Base-by-base conservation (phyloP, 2,888 invertebrate genomes). In the Torymus tubicola region DNA sequence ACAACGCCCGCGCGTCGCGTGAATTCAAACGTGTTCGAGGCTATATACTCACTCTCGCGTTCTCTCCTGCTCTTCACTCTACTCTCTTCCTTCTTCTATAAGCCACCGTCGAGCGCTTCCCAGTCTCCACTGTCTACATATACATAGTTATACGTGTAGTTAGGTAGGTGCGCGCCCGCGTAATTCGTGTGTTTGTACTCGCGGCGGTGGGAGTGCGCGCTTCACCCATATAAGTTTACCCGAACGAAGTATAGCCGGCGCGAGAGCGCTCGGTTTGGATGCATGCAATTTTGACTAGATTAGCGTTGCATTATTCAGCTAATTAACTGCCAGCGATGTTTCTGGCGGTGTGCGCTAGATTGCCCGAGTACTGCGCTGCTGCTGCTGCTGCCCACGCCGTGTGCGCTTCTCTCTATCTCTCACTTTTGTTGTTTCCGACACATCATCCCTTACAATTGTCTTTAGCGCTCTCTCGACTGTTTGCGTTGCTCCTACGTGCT, bases 251-350 rank as follows among this genome's bases (percentile, higher is more conserved):
- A 86, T 86, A 86, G 84, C 85, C 82, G 42, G 42, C 42, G 42
- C 42, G 42, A 5, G 42, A 8, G 68, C 74, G 64, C n/a, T 55
- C 57, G 71, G 77, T 55, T 86, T 87, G 85, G 84, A 86, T 86
- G 85, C 87, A 88, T 89, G 87, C 88, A 89, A 89, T 88, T 89
- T 89, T 89, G 86, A 89, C 87, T 87, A 87, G 88, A 89, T 90
- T 89, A 89, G 87, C 86, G 85, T 85, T 90, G 88, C 87, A 90
- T 89, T 90, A 90, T 90, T 90, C 87, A 90, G 89, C 86, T 89
- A 89, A 89, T 89, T 89, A 89, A 88, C 88, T 86, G 84, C 83
- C 84, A 83, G 85, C 81, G 83, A 86, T 84, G 85, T 83, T 86
- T 82, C 85, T 84, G 78, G 71, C 79, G n/a, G 21, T 10, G 42